Base-by-base conservation (phyloP, 2,888 invertebrate genomes). In the Catocala sponsa region DNA sequence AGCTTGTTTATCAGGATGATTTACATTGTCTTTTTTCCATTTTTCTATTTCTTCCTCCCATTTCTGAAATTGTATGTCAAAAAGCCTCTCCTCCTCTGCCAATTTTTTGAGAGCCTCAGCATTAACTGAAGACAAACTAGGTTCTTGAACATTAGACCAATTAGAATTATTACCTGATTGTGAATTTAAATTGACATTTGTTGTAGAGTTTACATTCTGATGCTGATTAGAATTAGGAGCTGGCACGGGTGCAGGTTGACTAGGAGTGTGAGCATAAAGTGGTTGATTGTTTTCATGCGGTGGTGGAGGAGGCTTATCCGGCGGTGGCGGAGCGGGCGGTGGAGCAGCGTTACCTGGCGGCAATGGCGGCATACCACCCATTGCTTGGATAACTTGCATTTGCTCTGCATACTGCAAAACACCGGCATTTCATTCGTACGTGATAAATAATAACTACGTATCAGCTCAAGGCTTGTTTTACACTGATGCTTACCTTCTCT, bases 11-110 rank as follows among this genome's bases (percentile, higher is more conserved):
- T 98, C 98, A 0, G 98, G 98, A 92, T 98, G 98, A 88, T 98
- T 97, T 42, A 96, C 97, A 92, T 99, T 99, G 82, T 98, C 97
- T 68, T 96, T 96, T 85, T 97, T 98, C 99, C 99, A 99, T 78
- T 97, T 97, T 80, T 97, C 96, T 87, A 98, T 98, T 86, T 98
- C 98, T 74, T 97, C 96, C 89, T 98, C 98, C 98, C 98, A 99
- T 82, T 98, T 97, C 79, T 96, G 96, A 86, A 98, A 98, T 87
- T 98, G 98, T 67, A 97, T 96, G 84, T 98, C 98, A 91, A 99
- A 99, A 63, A 97, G 96, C 86, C 96, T 96, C 88, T 98, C 98
- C 78, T 98, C 97, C 72, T 94, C 94, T n/a, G 91, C 90, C 32
- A 94, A 81, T 74, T 91, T 92, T 60, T 88, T 88, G 25, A 94